Evolutionary conservation across 2,888 invertebrate genomes (phyloP).

Genomic region (Leptopilina drosophilae): DNA sequence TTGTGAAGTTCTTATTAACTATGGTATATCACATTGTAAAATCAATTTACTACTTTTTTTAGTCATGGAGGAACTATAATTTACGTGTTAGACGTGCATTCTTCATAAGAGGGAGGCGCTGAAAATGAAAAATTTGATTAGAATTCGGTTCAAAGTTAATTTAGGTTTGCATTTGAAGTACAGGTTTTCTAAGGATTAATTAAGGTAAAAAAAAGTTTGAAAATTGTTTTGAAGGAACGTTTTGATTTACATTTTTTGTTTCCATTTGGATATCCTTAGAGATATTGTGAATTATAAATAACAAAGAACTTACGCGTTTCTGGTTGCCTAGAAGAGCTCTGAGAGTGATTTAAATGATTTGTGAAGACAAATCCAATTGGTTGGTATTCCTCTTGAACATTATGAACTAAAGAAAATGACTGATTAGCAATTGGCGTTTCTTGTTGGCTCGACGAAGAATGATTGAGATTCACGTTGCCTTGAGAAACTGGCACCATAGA

Average conservation of each 20-base stretch:
- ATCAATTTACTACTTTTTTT: neutral
- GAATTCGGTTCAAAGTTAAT: too few species aligned
- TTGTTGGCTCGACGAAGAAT: slow-evolving; percentile 19
- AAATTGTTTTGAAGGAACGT: too few species aligned
- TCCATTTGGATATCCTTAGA: neutral
- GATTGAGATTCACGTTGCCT: neutral
- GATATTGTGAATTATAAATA: neutral
- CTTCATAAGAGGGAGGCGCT: slow-evolving; percentile 58
- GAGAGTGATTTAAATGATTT: slow-evolving; percentile 35
- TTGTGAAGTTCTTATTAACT: slow-evolving; percentile 7
- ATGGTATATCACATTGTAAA: slow-evolving; percentile 4
- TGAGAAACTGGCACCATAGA: slow-evolving; percentile 25
- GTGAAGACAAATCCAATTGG: slow-evolving; percentile 60
- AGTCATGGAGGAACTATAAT: neutral
- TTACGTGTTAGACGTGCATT: slow-evolving; percentile 40
- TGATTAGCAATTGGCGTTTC: neutral
- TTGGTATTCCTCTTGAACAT: slow-evolving; percentile 52
- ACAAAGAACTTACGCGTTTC: slow-evolving; percentile 50
- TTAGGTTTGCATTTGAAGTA: too few species aligned
- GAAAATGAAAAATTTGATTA: slow-evolving; percentile 27
- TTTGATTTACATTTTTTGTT: too few species aligned
- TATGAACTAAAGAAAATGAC: slow-evolving; percentile 43
- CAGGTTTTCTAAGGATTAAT: too few species aligned
- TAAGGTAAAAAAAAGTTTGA: too few species aligned
- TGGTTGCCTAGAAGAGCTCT: slow-evolving; percentile 35